phyloP scores from a whole-genome alignment of 2,797 vertebrate genomes.

The Crypturellus tataupa region DNA sequence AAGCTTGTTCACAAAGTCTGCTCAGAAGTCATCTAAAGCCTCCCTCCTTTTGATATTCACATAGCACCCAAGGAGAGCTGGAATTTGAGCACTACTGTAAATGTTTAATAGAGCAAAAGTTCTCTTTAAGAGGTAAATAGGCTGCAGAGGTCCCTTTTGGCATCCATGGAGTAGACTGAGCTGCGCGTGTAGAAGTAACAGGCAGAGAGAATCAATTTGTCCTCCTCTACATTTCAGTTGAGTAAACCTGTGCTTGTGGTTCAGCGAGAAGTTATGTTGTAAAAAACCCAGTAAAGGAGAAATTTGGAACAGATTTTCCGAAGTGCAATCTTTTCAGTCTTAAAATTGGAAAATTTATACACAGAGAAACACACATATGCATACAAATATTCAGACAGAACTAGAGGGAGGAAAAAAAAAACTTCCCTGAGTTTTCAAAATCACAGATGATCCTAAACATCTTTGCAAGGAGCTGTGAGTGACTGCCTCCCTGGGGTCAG shows the following conservation, averaged over 20 bases:
- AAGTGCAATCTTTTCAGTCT: background rate
- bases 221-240: background rate
- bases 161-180: background rate
- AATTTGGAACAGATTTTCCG: background rate
- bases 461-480: background rate
- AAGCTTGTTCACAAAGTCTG: background rate
- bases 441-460: background rate
- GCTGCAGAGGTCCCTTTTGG: background rate
- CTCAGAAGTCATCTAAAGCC: background rate
- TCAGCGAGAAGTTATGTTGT: background rate
- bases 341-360: background rate
- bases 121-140: background rate
- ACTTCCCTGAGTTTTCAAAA: background rate
- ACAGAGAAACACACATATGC: background rate
- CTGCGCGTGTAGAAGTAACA: background rate
- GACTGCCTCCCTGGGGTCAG: background rate
- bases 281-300: background rate
- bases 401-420: background rate
- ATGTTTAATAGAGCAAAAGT: background rate
- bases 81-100: background rate
- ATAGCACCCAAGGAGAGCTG: background rate
- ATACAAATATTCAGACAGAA: background rate
- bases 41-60: background rate
- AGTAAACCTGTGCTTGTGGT: background rate
- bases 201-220: background rate